phyloP scores from a whole-genome alignment of 2,797 vertebrate genomes.

The Rhadinocentrus ornatus region DNA sequence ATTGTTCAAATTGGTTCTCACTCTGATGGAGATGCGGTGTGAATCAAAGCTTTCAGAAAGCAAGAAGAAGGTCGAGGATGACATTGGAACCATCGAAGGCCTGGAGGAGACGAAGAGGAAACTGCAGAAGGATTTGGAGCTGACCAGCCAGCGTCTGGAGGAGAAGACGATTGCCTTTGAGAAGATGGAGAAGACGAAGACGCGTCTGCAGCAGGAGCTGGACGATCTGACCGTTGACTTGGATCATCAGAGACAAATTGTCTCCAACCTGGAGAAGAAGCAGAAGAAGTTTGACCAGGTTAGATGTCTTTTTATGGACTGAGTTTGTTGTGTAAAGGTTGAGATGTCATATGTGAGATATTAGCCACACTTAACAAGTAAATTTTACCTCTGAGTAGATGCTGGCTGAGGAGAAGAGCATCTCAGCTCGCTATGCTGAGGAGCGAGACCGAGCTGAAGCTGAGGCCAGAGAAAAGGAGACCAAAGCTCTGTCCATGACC shows the following conservation, averaged over 20 bases:
- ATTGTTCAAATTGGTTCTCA: not conserved
- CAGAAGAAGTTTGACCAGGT: conserved; percentile 99
- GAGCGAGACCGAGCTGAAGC: conserved; percentile 96
- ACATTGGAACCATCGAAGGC: conserved; percentile 90
- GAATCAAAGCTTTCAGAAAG: conserved; percentile 86
- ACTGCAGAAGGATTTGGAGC: conserved; percentile 91
- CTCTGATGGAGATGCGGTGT: not conserved
- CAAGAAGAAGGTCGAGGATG: conserved; percentile 98
- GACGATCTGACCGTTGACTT: conserved; percentile 93
- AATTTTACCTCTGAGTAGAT: conserved; percentile 76
- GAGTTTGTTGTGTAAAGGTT: not conserved
- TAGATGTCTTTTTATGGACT: not conserved
- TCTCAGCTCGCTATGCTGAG: conserved; percentile 93
- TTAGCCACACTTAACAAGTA: not conserved
- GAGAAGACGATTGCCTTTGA: conserved; percentile 92
- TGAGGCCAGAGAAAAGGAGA: conserved; percentile 97
- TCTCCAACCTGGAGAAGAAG: conserved; percentile 94
- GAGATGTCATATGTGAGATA: not conserved
- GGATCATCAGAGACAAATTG: conserved; percentile 94
- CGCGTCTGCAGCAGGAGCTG: conserved; percentile 93
- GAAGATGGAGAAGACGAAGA: conserved; percentile 97
- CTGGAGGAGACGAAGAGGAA: conserved; percentile 95
- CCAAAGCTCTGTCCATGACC: conserved; percentile 93
- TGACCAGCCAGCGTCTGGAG: conserved; percentile 88
- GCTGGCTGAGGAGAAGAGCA: conserved; percentile 96